These are phyloP conservation scores for Phengaris arion DNA, from an alignment of 2,888 invertebrate genomes.

Conservation along the genomic window DNA sequence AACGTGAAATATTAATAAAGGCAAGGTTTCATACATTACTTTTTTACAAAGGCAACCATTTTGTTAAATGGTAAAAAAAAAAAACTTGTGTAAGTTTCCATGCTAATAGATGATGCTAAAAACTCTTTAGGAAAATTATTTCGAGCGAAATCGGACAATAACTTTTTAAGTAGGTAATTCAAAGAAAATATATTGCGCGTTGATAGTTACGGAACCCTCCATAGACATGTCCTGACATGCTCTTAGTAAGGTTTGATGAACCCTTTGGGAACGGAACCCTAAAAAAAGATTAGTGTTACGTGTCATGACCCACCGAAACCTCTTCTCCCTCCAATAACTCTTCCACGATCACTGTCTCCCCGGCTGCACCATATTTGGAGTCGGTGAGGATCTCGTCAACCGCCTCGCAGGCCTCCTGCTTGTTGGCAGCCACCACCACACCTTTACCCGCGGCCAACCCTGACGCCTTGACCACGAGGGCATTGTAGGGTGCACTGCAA, in stretches of 20 bases:
- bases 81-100: no score
- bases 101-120: no score
- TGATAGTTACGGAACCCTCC: no score
- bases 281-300: not conserved
- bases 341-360: constrained; percentile 92
- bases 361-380: constrained; percentile 90
- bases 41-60: no score
- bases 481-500: constrained; percentile 85
- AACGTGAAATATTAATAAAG: no score
- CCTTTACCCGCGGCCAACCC: constrained; percentile 99
- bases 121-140: no score
- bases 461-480: constrained; percentile 96
- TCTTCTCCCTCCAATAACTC: constrained; percentile 95
- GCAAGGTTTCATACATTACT: no score
- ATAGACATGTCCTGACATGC: no score
- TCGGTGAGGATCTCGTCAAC: constrained; percentile 90
- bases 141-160: no score
- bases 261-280: not conserved
- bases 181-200: no score
- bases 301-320: constrained; percentile 85
- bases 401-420: constrained; percentile 90
- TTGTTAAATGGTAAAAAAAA: no score
- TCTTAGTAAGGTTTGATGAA: not conserved
- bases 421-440: constrained; percentile 90
- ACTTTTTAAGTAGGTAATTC: no score